Evolutionary conservation across 2,797 vertebrate genomes (phyloP), one percentile per base, ranked within the genome.

Genomic region (Falco concolor): DNA sequence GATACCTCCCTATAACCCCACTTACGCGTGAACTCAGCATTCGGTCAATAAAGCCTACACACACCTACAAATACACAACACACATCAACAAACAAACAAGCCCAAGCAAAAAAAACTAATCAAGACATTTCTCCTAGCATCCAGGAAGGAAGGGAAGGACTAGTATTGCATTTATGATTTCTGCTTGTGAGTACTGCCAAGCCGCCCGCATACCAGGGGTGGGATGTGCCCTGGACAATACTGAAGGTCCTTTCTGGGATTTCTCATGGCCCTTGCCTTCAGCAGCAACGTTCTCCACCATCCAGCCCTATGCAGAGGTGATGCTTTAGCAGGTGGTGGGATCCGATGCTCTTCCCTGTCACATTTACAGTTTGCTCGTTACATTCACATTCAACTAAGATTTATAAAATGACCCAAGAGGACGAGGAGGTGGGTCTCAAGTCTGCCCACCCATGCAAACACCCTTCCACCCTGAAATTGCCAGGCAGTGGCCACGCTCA

Each of bases 151-250:
- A 36, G 38, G 64, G 30, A 53, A 80, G 25, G n/a, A 59, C 24
- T 12, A 9, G 20, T 3, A 18, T 15, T 34, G 49, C 38, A 10
- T 79, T 61, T 38, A 14, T 54, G 49, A 50, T 40, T 87, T 47
- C 49, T 78, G 53, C 28, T 63, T 44, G 13, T 3, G 10, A 30
- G 45, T 2, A 7, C 57, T 6, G 15, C 18, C 2, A 4, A 54
- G n/a, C n/a, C 0, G 2, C 44, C 30, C 30, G 8, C 18, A 5
- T 7, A 16, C 27, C 23, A 30, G 30, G 47, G 0, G 0, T 25
- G 52, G 30, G 59, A 47, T 18, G 12, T 30, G 34, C 30, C 45
- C 59, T 5, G 42, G 13, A 24, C 69, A 24, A 14, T 5, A 2
- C 38, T 24, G 20, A 18, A 47, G 40, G 15, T 57, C 19, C 81